phyloP scores from a whole-genome alignment of 2,888 invertebrate genomes.

The Germaria angustata region DNA sequence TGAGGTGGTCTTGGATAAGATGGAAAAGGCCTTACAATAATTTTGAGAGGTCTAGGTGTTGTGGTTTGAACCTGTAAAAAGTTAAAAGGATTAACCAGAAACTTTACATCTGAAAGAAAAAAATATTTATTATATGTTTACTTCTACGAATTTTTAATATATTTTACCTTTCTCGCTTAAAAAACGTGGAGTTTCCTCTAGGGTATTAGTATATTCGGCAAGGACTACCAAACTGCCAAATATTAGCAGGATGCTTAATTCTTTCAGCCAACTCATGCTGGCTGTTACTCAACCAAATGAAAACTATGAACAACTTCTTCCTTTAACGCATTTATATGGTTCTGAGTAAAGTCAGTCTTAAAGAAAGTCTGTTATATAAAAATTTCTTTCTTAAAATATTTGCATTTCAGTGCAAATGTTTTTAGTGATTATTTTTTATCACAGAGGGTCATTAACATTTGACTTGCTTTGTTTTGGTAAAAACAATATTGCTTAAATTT shows the following conservation, averaged over 20 bases:
- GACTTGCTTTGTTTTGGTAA: background rate
- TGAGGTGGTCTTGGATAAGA: background rate
- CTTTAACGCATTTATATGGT: background rate
- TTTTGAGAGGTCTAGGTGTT: background rate
- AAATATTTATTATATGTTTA: background rate
- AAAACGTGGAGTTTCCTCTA: background rate
- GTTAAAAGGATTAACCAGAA: no score
- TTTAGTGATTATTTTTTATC: background rate
- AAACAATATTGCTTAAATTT: no score
- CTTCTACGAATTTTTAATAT: background rate
- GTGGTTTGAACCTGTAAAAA: background rate
- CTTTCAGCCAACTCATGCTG: constrained; percentile 34
- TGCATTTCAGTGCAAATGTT: background rate
- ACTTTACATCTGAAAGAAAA: background rate
- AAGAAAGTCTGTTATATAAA: background rate
- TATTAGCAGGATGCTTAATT: background rate
- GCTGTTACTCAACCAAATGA: background rate
- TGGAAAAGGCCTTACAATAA: background rate
- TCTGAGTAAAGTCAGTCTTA: background rate
- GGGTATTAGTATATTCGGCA: background rate
- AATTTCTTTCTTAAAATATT: background rate
- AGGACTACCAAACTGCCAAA: background rate
- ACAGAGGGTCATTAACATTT: background rate
- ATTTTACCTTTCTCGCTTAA: constrained; percentile 6
- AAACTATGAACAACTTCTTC: background rate